Conservation (phyloP, 2,113 vertebrate genomes). For the Pangasianodon gigas region DNA sequence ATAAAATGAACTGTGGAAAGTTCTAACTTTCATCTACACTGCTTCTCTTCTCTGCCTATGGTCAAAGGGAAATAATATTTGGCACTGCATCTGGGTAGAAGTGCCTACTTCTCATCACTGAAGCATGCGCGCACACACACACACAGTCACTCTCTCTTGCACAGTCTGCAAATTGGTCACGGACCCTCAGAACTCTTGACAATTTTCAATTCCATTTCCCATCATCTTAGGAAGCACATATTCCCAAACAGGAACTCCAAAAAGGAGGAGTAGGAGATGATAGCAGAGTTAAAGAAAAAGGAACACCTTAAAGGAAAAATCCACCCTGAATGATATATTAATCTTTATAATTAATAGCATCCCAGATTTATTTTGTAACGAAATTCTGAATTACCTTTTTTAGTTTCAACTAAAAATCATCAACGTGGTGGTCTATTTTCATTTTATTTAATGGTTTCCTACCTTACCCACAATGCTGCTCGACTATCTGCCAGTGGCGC, state of each 20-base stretch:
- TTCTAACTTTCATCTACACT: not conserved
- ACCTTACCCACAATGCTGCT: not conserved
- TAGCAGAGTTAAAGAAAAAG: too few relatives aligned
- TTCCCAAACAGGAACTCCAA: conserved; percentile 31
- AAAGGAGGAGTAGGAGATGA: not conserved
- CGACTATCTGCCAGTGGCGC: not conserved
- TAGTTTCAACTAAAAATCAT: not conserved
- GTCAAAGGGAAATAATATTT: conserved; percentile 39
- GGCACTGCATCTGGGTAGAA: conserved; percentile 18
- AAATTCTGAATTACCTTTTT: not conserved
- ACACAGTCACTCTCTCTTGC: conserved; percentile 4
- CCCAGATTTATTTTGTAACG: not conserved
- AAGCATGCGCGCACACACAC: not conserved
- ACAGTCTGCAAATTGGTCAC: conserved; percentile 59
- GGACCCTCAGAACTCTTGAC: conserved; percentile 60
- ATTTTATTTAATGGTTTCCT: not conserved
- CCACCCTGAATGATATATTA: not conserved
- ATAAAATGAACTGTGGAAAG: conserved; percentile 10
- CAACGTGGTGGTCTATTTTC: not conserved
- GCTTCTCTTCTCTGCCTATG: conserved; percentile 7
- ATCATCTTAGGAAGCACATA: conserved; percentile 41
- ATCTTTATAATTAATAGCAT: not conserved
- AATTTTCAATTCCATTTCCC: conserved; percentile 54
- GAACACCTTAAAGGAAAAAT: not conserved
- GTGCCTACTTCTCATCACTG: conserved; percentile 9